phyloP scores from a whole-genome alignment of 92 coral and sea anemone species.

The Parazoanthus atlanticus region DNA sequence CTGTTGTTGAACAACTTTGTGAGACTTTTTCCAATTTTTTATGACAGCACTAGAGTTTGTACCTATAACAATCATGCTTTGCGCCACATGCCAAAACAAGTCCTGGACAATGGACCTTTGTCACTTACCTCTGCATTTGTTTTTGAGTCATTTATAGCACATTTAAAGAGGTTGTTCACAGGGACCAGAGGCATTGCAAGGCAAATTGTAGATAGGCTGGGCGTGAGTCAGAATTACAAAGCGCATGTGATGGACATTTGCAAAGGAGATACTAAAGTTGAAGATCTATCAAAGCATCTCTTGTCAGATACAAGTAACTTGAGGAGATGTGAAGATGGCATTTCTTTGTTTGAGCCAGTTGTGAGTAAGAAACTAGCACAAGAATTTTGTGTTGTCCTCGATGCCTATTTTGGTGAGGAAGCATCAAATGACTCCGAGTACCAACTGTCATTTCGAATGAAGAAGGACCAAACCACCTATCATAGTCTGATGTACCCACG shows the following conservation, averaged over 20 bases:
- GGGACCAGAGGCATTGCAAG: conserved; percentile 48
- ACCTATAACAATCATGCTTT: conserved; percentile 60
- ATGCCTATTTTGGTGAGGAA: not conserved
- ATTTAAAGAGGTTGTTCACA: conserved; percentile 39
- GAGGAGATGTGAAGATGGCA: conserved; percentile 8
- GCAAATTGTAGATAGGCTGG: conserved; percentile 18
- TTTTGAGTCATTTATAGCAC: conserved; percentile 55
- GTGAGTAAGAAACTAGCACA: conserved; percentile 12
- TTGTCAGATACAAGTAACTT: not conserved
- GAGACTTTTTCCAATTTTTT: conserved; percentile 31
- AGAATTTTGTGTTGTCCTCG: not conserved
- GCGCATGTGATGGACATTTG: too few relatives aligned
- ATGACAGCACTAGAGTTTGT: conserved; percentile 23
- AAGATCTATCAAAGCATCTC: not conserved
- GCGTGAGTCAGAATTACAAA: too few relatives aligned
- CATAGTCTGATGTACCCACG: conserved; percentile 61
- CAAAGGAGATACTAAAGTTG: not conserved
- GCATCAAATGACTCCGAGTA: not conserved
- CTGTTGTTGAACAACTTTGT: conserved; percentile 16
- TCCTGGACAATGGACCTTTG: conserved; percentile 43
- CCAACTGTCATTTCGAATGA: conserved; percentile 49
- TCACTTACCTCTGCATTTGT: conserved; percentile 53
- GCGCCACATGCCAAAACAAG: conserved; percentile 52
- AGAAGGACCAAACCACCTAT: conserved; percentile 44
- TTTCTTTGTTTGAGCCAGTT: conserved; percentile 43